Percentiles rank a stretch among this genome's conserved stretches.
phyloP scores from a whole-genome alignment of 2,888 invertebrate genomes.

The Bimastos eiseni region DNA sequence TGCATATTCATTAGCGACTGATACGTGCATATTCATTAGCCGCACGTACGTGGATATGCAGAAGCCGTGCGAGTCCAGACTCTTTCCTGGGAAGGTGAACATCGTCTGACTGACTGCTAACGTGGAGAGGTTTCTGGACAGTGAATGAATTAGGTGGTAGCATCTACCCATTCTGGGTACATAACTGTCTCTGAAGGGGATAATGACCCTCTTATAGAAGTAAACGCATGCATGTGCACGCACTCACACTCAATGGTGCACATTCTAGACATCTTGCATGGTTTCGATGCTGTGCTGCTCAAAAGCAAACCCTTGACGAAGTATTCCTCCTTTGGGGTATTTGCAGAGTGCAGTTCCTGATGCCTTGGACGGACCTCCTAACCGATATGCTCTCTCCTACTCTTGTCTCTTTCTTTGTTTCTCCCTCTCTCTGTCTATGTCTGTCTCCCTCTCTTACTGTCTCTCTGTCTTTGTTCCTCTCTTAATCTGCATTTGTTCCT shows the following conservation, averaged over 20 bases:
- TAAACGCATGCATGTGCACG: background rate
- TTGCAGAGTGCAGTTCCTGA: background rate
- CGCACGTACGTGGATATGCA: background rate
- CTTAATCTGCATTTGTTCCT: background rate
- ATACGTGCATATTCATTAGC: background rate
- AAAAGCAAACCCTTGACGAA: background rate
- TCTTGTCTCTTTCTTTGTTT: too few relatives aligned
- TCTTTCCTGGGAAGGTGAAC: background rate
- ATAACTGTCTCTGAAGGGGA: too few relatives aligned
- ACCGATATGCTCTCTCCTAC: background rate
- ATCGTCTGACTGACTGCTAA: background rate
- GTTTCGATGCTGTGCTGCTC: background rate
- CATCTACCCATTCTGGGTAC: background rate
- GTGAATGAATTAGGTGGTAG: background rate
- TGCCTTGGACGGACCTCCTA: background rate
- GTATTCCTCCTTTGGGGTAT: background rate
- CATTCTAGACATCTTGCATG: background rate
- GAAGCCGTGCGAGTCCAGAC: background rate
- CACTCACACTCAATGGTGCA: background rate
- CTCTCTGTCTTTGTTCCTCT: background rate
- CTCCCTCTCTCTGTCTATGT: too few relatives aligned
- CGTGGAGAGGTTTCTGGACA: background rate
- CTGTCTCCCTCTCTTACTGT: too few relatives aligned
- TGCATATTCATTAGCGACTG: background rate
- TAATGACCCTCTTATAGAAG: background rate